phyloP scores from a whole-genome alignment of 2,888 invertebrate species.

The Pinctada fucata region DNA sequence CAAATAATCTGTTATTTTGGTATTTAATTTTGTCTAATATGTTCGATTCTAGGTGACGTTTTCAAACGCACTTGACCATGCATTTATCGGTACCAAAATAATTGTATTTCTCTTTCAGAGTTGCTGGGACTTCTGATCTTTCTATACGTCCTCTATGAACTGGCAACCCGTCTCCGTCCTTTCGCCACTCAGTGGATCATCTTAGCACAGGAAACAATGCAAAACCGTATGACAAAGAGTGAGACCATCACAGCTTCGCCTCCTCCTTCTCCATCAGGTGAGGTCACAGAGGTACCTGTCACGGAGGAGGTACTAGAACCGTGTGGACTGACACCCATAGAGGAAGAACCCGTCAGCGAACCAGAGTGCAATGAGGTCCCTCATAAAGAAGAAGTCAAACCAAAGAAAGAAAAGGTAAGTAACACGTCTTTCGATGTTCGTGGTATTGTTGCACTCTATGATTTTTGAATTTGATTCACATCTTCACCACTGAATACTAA shows the following conservation, averaged over 20 bases:
- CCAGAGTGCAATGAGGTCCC: not conserved
- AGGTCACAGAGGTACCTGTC: constrained; percentile 8
- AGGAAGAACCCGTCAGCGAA: not conserved
- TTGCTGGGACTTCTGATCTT: constrained; percentile 51
- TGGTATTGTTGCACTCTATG: too few species aligned
- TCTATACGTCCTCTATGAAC: constrained; percentile 54
- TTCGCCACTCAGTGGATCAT: constrained; percentile 36
- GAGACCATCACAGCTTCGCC: not conserved
- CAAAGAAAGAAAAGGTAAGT: not conserved
- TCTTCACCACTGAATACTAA: too few species aligned
- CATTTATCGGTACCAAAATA: too few species aligned
- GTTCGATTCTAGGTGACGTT: too few species aligned
- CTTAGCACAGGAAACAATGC: not conserved
- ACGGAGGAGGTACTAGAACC: not conserved
- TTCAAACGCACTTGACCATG: too few species aligned
- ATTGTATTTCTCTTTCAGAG: constrained; percentile 43
- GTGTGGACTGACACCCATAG: not conserved
- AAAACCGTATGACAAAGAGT: not conserved
- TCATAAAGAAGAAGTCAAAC: not conserved
- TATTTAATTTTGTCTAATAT: too few species aligned
- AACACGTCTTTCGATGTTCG: not conserved
- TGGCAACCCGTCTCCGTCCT: constrained; percentile 53
- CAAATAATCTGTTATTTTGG: too few species aligned
- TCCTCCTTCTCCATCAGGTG: not conserved
- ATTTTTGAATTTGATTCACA: too few species aligned